Base-by-base conservation (phyloP, 2,888 invertebrate genomes). In the Agriopis marginaria region DNA sequence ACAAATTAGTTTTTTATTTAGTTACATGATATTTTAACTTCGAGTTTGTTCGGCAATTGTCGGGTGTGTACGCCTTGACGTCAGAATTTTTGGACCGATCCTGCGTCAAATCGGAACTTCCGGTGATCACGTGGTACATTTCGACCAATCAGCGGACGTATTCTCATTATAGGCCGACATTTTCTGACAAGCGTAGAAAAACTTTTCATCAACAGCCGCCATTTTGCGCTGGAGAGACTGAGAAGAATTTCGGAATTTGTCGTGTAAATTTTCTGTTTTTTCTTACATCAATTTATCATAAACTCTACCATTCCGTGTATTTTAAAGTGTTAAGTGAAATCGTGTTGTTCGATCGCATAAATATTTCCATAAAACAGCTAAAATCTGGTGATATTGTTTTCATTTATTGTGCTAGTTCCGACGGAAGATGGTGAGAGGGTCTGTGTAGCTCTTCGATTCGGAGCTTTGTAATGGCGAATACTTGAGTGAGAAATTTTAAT, bases 161-260 rank as follows among this genome's bases (percentile, higher is more conserved):
- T 85, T 86, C 85, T 85, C 89, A 89, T 86, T 90, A 86, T 90
- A 92, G 95, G 92, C 95, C 93, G 94, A 95, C 95, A 93, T 94
- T 94, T 96, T 97, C 96, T 97, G 97, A 97, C 97, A 97, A 97
- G 97, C 97, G 97, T 97, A 97, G 96, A 97, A 97, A 97, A 97
- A 97, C 96, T 97, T 97, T 96, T 97, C 97, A 97, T 97, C 97
- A 97, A 97, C 97, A 97, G 97, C 97, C 97, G 97, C 98, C 98
- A 98, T 98, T 96, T 98, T 98, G 97, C 96, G 96, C 96, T 96
- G 96, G 95, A 95, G 95, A 95, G 96, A 96, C 96, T 96, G 95
- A 95, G 96, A 95, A 95, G 96, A 96, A 96, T 95, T 96, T 96
- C 95, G 95, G 95, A 95, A 95, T 95, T 96, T 95, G 95, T 95